phyloP scores from a whole-genome alignment of 1,140 invertebrate species.

The Pseudomyrmex gracilis region DNA sequence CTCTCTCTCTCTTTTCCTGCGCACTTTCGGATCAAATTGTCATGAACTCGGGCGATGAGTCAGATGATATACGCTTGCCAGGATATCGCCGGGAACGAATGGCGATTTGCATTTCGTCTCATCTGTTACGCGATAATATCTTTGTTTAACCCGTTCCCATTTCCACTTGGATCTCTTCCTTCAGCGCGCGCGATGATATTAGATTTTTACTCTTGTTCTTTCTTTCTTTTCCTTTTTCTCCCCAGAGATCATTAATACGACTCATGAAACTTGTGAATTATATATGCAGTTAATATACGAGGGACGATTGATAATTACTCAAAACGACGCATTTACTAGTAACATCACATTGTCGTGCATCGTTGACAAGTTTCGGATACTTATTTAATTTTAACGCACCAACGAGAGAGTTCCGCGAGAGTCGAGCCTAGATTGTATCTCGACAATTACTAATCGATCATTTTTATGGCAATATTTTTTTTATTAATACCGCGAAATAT shows the following conservation, averaged over 20 bases:
- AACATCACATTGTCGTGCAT: too few relatives aligned
- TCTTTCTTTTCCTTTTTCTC: neutral
- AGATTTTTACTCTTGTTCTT: slow-evolving; percentile 1
- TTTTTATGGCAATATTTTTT: slow-evolving; percentile 10
- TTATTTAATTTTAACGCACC: neutral
- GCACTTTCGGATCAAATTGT: slow-evolving; percentile 41
- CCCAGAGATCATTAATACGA: slow-evolving; percentile 32
- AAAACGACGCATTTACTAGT: too few relatives aligned
- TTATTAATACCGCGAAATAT: neutral
- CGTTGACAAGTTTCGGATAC: too few relatives aligned
- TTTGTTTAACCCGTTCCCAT: slow-evolving; percentile 29
- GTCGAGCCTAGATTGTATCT: slow-evolving; percentile 23
- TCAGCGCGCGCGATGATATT: slow-evolving; percentile 2
- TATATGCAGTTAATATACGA: neutral
- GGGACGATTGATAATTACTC: too few relatives aligned
- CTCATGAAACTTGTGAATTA: slow-evolving; percentile 20
- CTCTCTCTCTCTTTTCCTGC: neutral
- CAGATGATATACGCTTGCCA: slow-evolving; percentile 42
- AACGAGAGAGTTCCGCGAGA: neutral
- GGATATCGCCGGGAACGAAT: slow-evolving; percentile 13
- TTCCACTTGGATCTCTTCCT: slow-evolving; percentile 15
- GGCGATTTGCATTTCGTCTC: slow-evolving; percentile 37
- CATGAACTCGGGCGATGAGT: slow-evolving; percentile 19
- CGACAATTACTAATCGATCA: slow-evolving; percentile 35
- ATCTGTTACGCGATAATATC: slow-evolving; percentile 17